Evolutionary conservation across 2,888 invertebrate species (phyloP), one percentile per base, ranked within the genome.

Genomic region (Scaptomyza reducta): DNA sequence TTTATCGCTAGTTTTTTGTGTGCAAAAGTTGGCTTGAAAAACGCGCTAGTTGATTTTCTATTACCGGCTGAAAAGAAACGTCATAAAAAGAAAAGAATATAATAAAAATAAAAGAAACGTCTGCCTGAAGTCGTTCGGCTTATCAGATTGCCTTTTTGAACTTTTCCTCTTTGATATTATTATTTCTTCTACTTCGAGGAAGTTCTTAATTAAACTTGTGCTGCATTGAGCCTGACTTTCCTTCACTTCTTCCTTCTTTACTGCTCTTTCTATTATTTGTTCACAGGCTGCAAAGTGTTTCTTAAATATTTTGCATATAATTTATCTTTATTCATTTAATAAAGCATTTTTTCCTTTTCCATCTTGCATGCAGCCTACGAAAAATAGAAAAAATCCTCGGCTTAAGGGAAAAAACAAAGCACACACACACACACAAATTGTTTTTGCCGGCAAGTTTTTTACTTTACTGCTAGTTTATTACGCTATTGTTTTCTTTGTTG

Each of bases 401-500:
- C 50, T 49, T 33, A 56, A 42, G 54, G 25, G 31, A 38, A 35
- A 57, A 61, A 75, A 79, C 80, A 75, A 77, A 77, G 67, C 57
- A 56, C 68, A 74, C 53, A 60, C 49, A 63, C n/a, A n/a, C 22
- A 22, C 22, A 22, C 22, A 14, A 38, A 68, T 70, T 46, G 49
- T 70, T 80, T 81, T 53, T 61, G 66, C 47, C 49, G 35, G 47
- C 41, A 78, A 86, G 62, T 73, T 86, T 38, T 79, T 79, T 57
- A 65, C 84, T 79, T 63, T 54, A 45, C 62, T 67, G 72, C 62
- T 76, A 86, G 88, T 82, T 88, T 88, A 88, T 88, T 88, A 79
- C 69, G 83, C 68, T 53, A 70, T 88, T 86, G 83, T 82, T 78
- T 58, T 69, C 41, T 61, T 65, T 78, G 62, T 66, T 74, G 53